Conservation (phyloP, 2,888 invertebrate species). For the Pomacea canaliculata region DNA sequence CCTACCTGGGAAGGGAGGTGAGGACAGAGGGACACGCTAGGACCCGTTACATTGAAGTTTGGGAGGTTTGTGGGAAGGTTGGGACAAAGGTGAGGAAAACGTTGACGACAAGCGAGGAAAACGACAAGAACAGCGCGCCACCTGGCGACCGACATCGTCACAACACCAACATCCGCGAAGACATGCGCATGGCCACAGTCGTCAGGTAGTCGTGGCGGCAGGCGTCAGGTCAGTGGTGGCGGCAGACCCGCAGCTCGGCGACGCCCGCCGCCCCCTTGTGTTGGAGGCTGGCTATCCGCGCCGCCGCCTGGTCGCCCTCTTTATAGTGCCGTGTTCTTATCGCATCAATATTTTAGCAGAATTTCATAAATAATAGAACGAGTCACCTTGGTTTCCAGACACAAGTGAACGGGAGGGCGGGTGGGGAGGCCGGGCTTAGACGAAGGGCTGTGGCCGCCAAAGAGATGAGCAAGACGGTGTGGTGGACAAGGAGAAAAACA, state of each 20-base stretch:
- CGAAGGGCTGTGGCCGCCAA: background rate
- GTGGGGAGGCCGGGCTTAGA: conserved; percentile 1
- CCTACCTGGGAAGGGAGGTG: background rate
- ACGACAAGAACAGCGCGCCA: background rate
- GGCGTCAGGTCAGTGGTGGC: background rate
- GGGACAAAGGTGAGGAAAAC: no score
- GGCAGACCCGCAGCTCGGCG: background rate
- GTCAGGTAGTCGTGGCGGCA: background rate
- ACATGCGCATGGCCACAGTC: background rate
- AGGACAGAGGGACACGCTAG: background rate
- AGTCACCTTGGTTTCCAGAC: conserved; percentile 37
- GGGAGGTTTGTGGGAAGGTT: no score
- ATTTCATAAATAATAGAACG: conserved; percentile 48
- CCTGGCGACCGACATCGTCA: background rate
- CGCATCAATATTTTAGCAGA: conserved; percentile 46
- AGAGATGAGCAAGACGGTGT: background rate
- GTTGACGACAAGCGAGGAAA: background rate
- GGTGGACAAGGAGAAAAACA: background rate
- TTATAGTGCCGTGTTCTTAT: conserved; percentile 43
- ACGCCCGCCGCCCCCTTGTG: background rate
- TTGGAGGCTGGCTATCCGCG: background rate
- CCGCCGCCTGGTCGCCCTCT: conserved; percentile 26
- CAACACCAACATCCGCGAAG: background rate
- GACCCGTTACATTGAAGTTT: no score
- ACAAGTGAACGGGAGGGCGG: background rate